Percentiles rank a stretch among this genome's conserved stretches.
These are phyloP conservation scores for Megaustenia siamemsis DNA, from an alignment of 2,888 invertebrate genomes.

Conservation along the genomic window DNA sequence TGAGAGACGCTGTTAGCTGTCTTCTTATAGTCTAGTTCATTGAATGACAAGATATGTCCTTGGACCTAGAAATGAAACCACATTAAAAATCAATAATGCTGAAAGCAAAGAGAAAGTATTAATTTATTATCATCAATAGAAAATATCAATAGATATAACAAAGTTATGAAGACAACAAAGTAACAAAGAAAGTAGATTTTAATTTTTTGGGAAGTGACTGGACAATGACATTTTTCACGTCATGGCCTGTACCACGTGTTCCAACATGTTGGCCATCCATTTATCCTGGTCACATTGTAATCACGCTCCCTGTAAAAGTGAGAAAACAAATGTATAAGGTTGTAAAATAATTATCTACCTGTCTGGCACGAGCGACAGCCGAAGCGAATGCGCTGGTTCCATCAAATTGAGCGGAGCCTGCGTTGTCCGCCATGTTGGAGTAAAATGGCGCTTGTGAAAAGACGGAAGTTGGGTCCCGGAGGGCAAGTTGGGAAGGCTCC, in stretches of 20 bases:
- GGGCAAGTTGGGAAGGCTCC: no score
- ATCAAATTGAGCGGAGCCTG: slow-evolving; percentile 78
- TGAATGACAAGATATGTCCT: slow-evolving; percentile 10
- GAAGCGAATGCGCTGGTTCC: slow-evolving; percentile 94
- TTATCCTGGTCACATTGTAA: background rate
- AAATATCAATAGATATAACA: background rate
- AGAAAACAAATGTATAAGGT: no score
- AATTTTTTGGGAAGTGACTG: background rate
- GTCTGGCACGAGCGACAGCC: slow-evolving; percentile 95
- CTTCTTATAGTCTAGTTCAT: background rate
- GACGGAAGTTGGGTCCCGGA: slow-evolving; percentile 27
- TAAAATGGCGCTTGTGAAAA: slow-evolving; percentile 41
- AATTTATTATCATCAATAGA: background rate
- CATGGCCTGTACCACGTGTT: slow-evolving; percentile 23
- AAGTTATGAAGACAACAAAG: no score
- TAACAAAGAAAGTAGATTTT: no score
- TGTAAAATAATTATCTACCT: slow-evolving; percentile 85
- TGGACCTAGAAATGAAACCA: background rate
- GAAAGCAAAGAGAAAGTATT: background rate
- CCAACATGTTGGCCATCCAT: background rate
- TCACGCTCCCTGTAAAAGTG: background rate
- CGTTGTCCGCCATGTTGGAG: slow-evolving; percentile 53
- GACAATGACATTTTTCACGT: background rate
- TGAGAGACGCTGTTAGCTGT: background rate
- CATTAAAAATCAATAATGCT: background rate